phyloP scores from a whole-genome alignment of 2,888 invertebrate genomes.

The Teleogryllus oceanicus region DNA sequence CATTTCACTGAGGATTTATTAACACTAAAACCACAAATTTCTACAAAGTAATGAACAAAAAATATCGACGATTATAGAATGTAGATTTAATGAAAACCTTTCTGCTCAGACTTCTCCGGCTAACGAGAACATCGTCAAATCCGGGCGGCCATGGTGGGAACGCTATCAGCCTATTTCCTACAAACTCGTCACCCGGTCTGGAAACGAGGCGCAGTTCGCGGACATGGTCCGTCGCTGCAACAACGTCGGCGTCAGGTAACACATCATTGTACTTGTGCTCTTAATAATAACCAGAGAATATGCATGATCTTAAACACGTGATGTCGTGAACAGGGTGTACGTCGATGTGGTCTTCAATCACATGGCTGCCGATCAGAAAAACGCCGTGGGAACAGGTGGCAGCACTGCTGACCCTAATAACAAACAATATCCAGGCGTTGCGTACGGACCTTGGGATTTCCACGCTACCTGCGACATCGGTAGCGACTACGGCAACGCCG shows the following conservation, averaged over 20 bases:
- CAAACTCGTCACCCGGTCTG: constrained; percentile 47
- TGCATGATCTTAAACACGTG: too few relatives aligned
- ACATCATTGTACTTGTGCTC: too few relatives aligned
- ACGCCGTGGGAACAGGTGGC: constrained; percentile 60
- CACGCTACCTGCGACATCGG: constrained; percentile 60
- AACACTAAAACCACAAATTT: too few relatives aligned
- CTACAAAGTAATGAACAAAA: too few relatives aligned
- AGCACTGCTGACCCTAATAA: constrained; percentile 55
- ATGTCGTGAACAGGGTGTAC: constrained; percentile 55
- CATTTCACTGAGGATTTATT: background rate
- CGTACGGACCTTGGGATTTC: constrained; percentile 66
- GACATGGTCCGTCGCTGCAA: constrained; percentile 52
- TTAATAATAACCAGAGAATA: too few relatives aligned
- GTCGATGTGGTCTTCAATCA: constrained; percentile 59
- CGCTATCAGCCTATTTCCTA: constrained; percentile 53
- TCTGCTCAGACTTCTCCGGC: constrained; percentile 65
- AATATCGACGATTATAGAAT: too few relatives aligned
- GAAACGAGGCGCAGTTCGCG: constrained; percentile 46
- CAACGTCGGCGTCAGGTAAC: constrained; percentile 47
- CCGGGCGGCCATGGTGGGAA: constrained; percentile 50
- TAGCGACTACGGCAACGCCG: constrained; percentile 61
- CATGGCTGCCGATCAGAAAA: constrained; percentile 59
- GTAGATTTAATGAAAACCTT: too few relatives aligned
- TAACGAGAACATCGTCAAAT: constrained; percentile 61
- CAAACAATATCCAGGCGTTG: constrained; percentile 60